A percentile compares a stretch with the other conserved stretches of the same genome.
These are phyloP conservation scores for Acomys russatus DNA, from an alignment of 2,797 vertebrate species.

Conservation along the genomic window DNA sequence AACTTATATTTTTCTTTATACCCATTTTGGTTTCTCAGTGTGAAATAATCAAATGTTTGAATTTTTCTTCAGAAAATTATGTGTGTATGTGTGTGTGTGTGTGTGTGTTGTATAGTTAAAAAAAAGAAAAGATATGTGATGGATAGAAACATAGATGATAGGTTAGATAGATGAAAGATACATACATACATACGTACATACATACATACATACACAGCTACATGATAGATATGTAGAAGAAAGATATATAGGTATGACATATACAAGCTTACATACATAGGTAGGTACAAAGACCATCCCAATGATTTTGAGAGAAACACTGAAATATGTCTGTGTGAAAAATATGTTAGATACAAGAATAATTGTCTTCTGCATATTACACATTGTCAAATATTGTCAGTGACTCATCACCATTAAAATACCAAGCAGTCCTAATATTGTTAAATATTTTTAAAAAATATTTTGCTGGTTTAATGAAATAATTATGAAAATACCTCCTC, in stretches of 20 bases:
- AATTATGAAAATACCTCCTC: background rate
- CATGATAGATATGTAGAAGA: background rate
- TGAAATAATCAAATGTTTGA: background rate
- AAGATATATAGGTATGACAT: background rate
- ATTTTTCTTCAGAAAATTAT: slow-evolving; percentile 21
- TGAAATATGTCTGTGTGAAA: background rate
- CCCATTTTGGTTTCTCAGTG: background rate
- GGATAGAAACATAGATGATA: background rate
- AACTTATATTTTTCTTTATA: background rate
- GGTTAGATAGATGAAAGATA: background rate
- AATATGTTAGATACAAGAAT: background rate
- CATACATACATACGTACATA: background rate
- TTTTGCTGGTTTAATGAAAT: background rate
- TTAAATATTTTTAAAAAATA: background rate
- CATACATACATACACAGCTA: background rate
- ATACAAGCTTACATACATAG: background rate
- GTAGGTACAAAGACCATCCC: background rate
- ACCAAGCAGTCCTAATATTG: background rate
- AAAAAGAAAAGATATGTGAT: background rate
- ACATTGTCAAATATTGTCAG: background rate
- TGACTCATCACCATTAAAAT: background rate
- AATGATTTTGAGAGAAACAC: background rate
- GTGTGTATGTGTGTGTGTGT: too few relatives aligned
- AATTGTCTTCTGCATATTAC: background rate
- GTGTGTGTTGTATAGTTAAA: background rate